A percentile compares a stretch with the other conserved stretches of the same genome.
Evolutionary conservation across 2,113 vertebrate genomes (phyloP).

Genomic region (Poeciliopsis occidentalis): DNA sequence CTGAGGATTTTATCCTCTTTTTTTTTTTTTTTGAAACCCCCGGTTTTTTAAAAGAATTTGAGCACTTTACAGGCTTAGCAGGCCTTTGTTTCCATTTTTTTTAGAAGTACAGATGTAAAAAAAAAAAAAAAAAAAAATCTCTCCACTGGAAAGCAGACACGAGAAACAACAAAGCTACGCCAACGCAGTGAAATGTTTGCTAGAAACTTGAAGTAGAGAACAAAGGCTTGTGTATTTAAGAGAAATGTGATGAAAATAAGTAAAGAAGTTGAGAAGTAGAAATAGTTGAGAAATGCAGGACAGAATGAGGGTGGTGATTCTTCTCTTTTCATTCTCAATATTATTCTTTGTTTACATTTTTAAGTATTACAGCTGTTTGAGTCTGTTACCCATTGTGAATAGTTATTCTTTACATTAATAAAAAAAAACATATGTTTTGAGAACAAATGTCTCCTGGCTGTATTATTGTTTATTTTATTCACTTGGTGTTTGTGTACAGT

Average conservation of each 20-base stretch:
- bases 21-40: slow-evolving; percentile 1
- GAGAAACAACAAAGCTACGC: slow-evolving; percentile 18
- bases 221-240: slow-evolving; percentile 10
- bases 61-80: slow-evolving; percentile 65
- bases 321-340: slow-evolving; percentile 75
- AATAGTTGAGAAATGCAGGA: slow-evolving; percentile 19
- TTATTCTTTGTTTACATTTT: slow-evolving; percentile 83
- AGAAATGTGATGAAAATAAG: slow-evolving; percentile 11
- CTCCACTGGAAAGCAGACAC: slow-evolving; percentile 44
- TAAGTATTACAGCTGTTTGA: slow-evolving; percentile 80
- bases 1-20: slow-evolving; percentile 1
- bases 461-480: not conserved
- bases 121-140: not conserved
- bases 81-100: slow-evolving; percentile 26
- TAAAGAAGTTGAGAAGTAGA: slow-evolving; percentile 21
- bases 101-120: slow-evolving; percentile 11
- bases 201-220: slow-evolving; percentile 44
- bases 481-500: not conserved
- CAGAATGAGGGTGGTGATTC: slow-evolving; percentile 77
- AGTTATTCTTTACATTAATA: slow-evolving; percentile 71
- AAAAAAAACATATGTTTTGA: slow-evolving; percentile 65
- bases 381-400: slow-evolving; percentile 78
- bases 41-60: slow-evolving; percentile 14
- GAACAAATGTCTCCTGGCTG: slow-evolving; percentile 2
- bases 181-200: slow-evolving; percentile 27